Base-by-base conservation (phyloP, 2,113 vertebrate species). In the Chelonoidis abingdonii region DNA sequence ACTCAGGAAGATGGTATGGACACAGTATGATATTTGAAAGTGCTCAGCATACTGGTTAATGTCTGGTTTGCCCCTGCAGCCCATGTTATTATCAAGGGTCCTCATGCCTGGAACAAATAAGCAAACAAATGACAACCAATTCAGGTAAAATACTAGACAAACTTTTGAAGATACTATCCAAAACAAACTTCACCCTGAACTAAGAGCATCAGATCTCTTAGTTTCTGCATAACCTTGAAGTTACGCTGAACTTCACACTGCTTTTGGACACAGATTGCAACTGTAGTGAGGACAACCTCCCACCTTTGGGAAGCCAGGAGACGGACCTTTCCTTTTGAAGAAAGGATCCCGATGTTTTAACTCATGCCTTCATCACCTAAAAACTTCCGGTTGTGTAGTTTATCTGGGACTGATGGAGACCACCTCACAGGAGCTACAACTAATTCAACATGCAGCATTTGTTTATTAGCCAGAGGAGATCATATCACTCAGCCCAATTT, bases 401-500 rank as follows among this genome's bases (percentile, higher is more conserved):
- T 44, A 38, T 10, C 7, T 8, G 85, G 3, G 86, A 92, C 25
- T 78, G 13, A 52, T 3, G 11, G 4, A 96, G 83, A 59, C 1
- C 5, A 85, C 7, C 7, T 25, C 35, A 50, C 2, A 27, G 6
- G 50, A 83, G 6, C 2, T 49, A 83, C 50, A 41, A 80, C n/a
- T 27, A 54, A 4, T 54, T 83, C 25, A 75, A 59, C 1, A 6
- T 57, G 54, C 2, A 72, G 57, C n/a, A 82, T 84, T 10, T 16
- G 1, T 21, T 44, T 83, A 16, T 44, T 84, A 84, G 29, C 6
- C 8, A 72, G n/a, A 72, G 2, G 2, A 80, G 19, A 89, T n/a
- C 0, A 0, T 0, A 38, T 21, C 3, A 1, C 1, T 62, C 57
- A 62, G 57, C 57, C 11, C 11, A 11, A 3, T 31, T 62, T 31